Percentiles rank a stretch among this genome's conserved stretches.
These are phyloP conservation scores for Halichoerus grypus DNA, from an alignment of 2,113 vertebrate genomes.

Conservation along the genomic window DNA sequence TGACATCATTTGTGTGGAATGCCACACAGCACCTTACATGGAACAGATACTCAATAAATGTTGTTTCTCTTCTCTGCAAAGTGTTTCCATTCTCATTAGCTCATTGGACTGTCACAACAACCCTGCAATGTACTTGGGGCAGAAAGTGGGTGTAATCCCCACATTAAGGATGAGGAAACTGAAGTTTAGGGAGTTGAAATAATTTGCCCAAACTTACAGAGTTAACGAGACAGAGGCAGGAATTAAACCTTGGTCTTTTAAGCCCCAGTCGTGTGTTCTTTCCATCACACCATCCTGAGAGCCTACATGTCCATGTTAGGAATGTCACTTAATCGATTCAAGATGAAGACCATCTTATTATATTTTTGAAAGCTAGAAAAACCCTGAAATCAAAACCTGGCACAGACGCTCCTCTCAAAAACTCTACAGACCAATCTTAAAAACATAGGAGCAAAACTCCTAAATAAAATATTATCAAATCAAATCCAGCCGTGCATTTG, in stretches of 20 bases:
- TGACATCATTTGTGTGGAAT: neutral
- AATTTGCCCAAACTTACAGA: conserved; percentile 9
- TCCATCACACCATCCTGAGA: neutral
- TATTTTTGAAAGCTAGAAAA: conserved; percentile 74
- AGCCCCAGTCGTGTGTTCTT: conserved; percentile 43
- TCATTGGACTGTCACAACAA: neutral
- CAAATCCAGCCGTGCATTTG: conserved; percentile 73
- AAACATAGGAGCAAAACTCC: conserved; percentile 73
- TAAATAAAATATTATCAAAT: conserved; percentile 82
- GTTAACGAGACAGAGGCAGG: conserved; percentile 6
- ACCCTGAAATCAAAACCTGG: conserved; percentile 79
- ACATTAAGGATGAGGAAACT: conserved; percentile 39
- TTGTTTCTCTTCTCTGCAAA: neutral
- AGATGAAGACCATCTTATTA: conserved; percentile 74
- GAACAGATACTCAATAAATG: neutral
- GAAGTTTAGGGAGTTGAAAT: conserved; percentile 47
- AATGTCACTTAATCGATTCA: conserved; percentile 78
- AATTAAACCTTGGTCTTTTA: conserved; percentile 44
- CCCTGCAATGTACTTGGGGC: neutral
- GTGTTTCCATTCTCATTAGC: neutral
- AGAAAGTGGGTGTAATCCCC: neutral
- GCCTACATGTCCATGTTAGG: conserved; percentile 50
- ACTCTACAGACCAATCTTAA: conserved; percentile 63
- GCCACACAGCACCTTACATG: neutral
- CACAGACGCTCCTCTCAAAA: conserved; percentile 49